Base-by-base conservation (phyloP, 1,140 invertebrate species). In the Zophobas atratus region DNA sequence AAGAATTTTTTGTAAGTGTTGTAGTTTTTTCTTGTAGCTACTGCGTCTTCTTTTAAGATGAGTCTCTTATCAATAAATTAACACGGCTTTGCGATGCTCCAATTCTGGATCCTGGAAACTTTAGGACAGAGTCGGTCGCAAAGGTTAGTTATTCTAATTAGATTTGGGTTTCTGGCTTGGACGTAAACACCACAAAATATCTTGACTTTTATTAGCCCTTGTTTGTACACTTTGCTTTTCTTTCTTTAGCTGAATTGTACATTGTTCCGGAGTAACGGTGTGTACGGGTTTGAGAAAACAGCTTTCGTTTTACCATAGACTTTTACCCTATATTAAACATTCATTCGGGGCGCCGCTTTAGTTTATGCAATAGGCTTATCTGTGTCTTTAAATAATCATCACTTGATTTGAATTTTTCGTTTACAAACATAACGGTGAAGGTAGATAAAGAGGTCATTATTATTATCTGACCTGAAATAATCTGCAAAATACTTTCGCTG, bases 121-220 rank as follows among this genome's bases (percentile, higher is more conserved):
- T 33, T 6, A 20, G 39, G 39, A 67, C 43, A 8, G 49, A 71
- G 67, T 71, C 39, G 67, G 67, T 71, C 67, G 67, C 39, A n/a
- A 51, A 51, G 39, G 67, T 71, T 71, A 71, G 67, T 71, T 71
- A 71, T 71, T 71, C 43, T 71, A 71, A 71, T 71, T 71, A 71
- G 49, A 51, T 71, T 71, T 71, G 67, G 67, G 67, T 71, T 71
- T 71, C 38, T 38, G 43, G 36, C 38, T 67, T 49, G 43, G 39
- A 51, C 67, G 67, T 71, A 71, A 71, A 71, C 67, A 71, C 67
- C 67, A 48, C 67, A 71, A 57, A 57, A 71, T 71, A 71, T 71
- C 67, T 46, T 46, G 67, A 71, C 67, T 49, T 71, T 71, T 71
- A 71, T 71, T 46, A 51, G 36, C 49, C 41, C 43, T 51, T 71